Conservation (phyloP, 1,140 invertebrate genomes). For the Ceratina japonica region DNA sequence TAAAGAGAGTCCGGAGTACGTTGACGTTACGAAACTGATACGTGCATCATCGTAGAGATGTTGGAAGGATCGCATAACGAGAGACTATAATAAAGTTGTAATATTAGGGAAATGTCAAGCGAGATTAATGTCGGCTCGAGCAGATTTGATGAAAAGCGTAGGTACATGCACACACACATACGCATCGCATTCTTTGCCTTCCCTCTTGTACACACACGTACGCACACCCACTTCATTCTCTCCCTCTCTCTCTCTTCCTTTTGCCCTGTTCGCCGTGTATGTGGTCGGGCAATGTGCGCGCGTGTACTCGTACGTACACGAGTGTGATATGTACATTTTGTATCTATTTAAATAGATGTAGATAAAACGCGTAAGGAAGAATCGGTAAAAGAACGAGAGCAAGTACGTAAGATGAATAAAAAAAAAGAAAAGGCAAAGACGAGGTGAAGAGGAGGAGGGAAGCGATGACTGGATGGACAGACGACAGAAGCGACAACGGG, state of each 20-base stretch:
- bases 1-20: too few species aligned
- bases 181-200: too few species aligned
- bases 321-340: background rate
- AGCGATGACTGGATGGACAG: slow-evolving; percentile 18
- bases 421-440: slow-evolving; percentile 25
- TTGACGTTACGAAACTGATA: too few species aligned
- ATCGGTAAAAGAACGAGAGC: slow-evolving; percentile 6
- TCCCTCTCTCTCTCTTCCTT: too few species aligned
- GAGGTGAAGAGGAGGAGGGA: background rate
- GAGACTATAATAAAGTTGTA: slow-evolving; percentile 2
- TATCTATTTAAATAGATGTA: too few species aligned
- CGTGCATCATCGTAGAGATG: too few species aligned
- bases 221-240: too few species aligned
- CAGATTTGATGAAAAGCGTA: slow-evolving; percentile 19
- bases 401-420: slow-evolving; percentile 7
- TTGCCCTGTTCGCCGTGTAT: background rate
- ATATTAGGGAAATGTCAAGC: slow-evolving; percentile 23
- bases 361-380: background rate
- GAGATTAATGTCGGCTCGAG: slow-evolving; percentile 19
- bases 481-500: slow-evolving; percentile 33
- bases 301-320: background rate
- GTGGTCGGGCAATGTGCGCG: background rate
- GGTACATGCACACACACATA: background rate
- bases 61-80: too few species aligned
- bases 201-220: background rate